These are phyloP conservation scores for Boloria euphrosyne DNA, from an alignment of 2,888 invertebrate genomes.

Conservation along the genomic window DNA sequence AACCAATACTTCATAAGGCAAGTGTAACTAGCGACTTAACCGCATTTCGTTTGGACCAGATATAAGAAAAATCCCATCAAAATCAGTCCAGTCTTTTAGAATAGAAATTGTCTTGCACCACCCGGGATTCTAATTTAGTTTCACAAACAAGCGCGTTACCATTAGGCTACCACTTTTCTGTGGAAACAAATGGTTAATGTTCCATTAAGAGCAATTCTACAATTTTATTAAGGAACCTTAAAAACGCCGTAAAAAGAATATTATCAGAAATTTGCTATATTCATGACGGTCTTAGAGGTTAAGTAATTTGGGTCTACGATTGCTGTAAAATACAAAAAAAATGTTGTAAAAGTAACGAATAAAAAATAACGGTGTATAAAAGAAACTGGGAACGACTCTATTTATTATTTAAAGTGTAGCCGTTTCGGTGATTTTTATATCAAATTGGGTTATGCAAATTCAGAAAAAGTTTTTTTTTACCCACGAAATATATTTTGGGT, in stretches of 20 bases:
- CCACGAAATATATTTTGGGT: not conserved
- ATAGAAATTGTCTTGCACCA: too few species aligned
- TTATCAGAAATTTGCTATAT: constrained; percentile 3
- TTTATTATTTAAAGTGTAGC: constrained; percentile 29
- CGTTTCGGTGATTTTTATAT: constrained; percentile 21
- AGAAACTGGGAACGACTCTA: constrained; percentile 19
- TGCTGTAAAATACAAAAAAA: constrained; percentile 7
- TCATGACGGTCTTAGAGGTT: constrained; percentile 1
- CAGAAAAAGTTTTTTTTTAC: not conserved
- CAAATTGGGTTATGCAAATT: constrained; percentile 18
- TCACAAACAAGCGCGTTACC: too few species aligned
- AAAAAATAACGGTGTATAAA: constrained; percentile 20
- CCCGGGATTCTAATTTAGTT: too few species aligned
- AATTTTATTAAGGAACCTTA: not conserved
- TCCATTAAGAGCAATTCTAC: not conserved
- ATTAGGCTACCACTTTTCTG: too few species aligned
- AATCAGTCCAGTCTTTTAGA: too few species aligned
- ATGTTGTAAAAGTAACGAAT: constrained; percentile 8
- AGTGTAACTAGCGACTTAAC: too few species aligned
- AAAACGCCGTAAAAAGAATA: constrained; percentile 2
- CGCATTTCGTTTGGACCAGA: too few species aligned
- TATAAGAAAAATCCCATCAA: too few species aligned
- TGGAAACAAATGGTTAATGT: not conserved
- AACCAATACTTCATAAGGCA: too few species aligned
- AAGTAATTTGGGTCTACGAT: constrained; percentile 6